Base-by-base conservation (phyloP, 2,797 vertebrate species). In the Epinephelus awoara region DNA sequence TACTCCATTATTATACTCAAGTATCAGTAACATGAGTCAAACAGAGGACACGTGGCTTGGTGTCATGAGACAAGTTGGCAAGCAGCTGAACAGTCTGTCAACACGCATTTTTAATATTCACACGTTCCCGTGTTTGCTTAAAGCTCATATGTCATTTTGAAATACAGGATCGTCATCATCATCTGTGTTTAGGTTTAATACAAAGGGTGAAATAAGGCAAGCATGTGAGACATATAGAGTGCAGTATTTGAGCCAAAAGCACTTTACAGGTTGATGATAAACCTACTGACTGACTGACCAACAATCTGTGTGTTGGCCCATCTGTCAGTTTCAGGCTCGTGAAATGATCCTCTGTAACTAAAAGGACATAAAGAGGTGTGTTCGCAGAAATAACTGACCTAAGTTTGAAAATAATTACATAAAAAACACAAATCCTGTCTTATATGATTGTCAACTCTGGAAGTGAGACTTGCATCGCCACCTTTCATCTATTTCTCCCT, bases 141-240 rank as follows among this genome's bases (percentile, higher is more conserved):
- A 67, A 79, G 75, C 65, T 72, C 9, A 49, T 58, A 7, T 46
- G 15, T 63, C 29, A 47, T 70, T 82, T 67, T 83, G 57, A 90
- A 86, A 85, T 83, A 80, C 15, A 67, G n/a, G 75, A 77, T 72
- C 67, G 75, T 72, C 67, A 49, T 57, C 18, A 13, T 59, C 25
- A 72, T 56, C 15, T 51, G 23, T 74, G 52, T 79, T 84, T 14
- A 21, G 29, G 23, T 69, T 70, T 25, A 62, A 71, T 79, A 74
- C 64, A 46, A 46, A 51, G 54, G 72, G 68, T 86, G 56, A 90
- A 83, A 79, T 82, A 83, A 90, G 68, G 80, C 76, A 86, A 85
- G 72, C 82, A 55, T 80, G 75, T 84, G 67, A 83, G 74, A 84
- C 52, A 61, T 67, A 85, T 67, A 79, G 46, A 78, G 77, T 75